Conservation (phyloP, 37 sponge, comb jelly and placozoan species). For the Spongia lamella region DNA sequence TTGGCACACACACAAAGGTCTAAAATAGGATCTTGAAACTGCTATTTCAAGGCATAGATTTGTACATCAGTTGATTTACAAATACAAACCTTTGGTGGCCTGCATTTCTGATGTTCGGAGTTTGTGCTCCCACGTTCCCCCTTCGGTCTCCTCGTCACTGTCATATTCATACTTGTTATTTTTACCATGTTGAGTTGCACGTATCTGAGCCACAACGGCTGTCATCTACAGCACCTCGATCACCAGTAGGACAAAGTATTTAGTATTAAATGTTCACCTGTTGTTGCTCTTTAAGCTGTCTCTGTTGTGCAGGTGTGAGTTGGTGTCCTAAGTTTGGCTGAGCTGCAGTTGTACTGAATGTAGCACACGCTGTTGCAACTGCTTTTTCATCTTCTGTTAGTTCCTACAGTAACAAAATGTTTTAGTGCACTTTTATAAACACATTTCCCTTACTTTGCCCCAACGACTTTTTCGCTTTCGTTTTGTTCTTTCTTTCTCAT, state of each 20-base stretch:
- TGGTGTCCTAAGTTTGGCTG: neutral
- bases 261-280: conserved; percentile 44
- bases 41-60: neutral
- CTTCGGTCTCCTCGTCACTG: conserved; percentile 90
- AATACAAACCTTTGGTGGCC: conserved; percentile 55
- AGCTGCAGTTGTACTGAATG: conserved; percentile 26
- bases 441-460: neutral
- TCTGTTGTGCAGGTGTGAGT: conserved; percentile 49
- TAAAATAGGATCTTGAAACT: too few relatives aligned
- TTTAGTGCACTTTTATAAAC: neutral
- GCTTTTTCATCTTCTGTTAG: conserved; percentile 15
- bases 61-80: neutral
- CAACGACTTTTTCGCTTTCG: conserved; percentile 40
- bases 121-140: conserved; percentile 97
- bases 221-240: neutral
- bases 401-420: neutral
- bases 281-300: conserved; percentile 71
- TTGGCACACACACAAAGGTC: too few relatives aligned
- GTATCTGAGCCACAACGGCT: conserved; percentile 16
- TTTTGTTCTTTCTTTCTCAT: conserved; percentile 2
- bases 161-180: conserved; percentile 85
- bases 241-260: neutral
- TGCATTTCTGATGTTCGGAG: conserved; percentile 75
- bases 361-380: conserved; percentile 37
- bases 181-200: conserved; percentile 20